Evolutionary conservation across 2,113 vertebrate genomes (phyloP), one percentile per base, ranked within the genome.

Genomic region (rat (Rattus norvegicus)): DNA sequence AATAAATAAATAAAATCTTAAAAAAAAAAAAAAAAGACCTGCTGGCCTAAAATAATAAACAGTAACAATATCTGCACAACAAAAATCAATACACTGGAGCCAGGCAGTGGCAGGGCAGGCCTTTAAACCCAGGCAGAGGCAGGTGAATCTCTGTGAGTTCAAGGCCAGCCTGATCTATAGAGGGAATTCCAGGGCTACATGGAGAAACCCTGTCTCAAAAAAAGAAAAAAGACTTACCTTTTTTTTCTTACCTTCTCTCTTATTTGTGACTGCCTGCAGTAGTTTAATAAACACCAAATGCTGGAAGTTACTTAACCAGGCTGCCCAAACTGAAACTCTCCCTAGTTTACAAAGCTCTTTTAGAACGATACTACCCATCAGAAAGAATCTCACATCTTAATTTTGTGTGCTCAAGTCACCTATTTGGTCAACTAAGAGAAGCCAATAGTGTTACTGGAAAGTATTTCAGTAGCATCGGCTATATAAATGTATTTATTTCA

Each of bases 381-480:
- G 12, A 97, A 97, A 96, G 2, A 97, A 91, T 75, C 49, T 12
- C 73, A 67, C 30, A 70, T 0, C 96, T 98, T 97, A 97, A 81
- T 95, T 97, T 98, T 98, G 97, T 97, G 98, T 97, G 92, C 96
- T 97, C 86, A 90, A 76, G 56, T 94, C 36, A 47, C 47, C 72
- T 96, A 97, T 95, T 97, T 98, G 96, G 97, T 98, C 95, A 98
- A 97, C 95, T 98, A 63, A 43, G n/a, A 84, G 81, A 28, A 76
- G 79, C 88, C 70, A 90, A 91, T 86, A 5, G n/a, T 30, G 73
- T 79, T 61, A 97, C 24, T 65, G 96, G 87, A 95, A 72, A 97
- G 26, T 70, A 61, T 94, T 95, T 91, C 43, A 97, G 95, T 95
- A 97, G 49, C 47, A 94, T 93, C 90, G 96, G 17, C 93, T 43